A percentile compares a stretch with the other conserved stretches of the same genome.
Evolutionary conservation across 2,113 vertebrate species (phyloP).

Genomic region (Chelonoidis abingdonii): DNA sequence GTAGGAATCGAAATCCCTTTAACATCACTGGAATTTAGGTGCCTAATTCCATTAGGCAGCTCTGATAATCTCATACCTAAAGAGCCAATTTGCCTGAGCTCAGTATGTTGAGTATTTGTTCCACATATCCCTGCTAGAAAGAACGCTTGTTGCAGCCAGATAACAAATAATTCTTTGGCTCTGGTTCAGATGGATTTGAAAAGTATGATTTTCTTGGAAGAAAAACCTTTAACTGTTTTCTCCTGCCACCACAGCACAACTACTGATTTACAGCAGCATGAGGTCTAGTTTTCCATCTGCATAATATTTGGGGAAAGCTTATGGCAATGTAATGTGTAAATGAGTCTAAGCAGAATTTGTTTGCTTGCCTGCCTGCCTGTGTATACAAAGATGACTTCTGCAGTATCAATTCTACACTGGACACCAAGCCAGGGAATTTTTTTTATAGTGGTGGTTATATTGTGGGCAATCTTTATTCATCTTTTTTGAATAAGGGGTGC

Average conservation of each 20-base stretch:
- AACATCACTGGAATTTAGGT: neutral
- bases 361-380: constrained; percentile 61
- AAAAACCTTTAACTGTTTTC: constrained; percentile 75
- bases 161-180: constrained; percentile 79
- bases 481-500: constrained; percentile 23
- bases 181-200: constrained; percentile 68
- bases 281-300: constrained; percentile 76
- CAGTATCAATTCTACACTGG: constrained; percentile 59
- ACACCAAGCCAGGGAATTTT: neutral
- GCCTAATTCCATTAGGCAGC: neutral
- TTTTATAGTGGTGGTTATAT: constrained; percentile 28
- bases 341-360: constrained; percentile 65
- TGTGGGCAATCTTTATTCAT: constrained; percentile 37
- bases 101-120: constrained; percentile 6
- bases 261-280: constrained; percentile 74
- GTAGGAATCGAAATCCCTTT: neutral
- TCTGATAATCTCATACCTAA: neutral
- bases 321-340: constrained; percentile 68
- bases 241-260: constrained; percentile 60
- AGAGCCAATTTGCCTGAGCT: neutral
- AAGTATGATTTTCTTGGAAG: constrained; percentile 79
- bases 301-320: constrained; percentile 72
- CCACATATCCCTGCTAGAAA: constrained; percentile 44
- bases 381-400: constrained; percentile 33
- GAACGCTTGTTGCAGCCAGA: constrained; percentile 57